These are phyloP conservation scores for Drosophila lowei DNA, from an alignment of 1,140 invertebrate species.

Conservation along the genomic window DNA sequence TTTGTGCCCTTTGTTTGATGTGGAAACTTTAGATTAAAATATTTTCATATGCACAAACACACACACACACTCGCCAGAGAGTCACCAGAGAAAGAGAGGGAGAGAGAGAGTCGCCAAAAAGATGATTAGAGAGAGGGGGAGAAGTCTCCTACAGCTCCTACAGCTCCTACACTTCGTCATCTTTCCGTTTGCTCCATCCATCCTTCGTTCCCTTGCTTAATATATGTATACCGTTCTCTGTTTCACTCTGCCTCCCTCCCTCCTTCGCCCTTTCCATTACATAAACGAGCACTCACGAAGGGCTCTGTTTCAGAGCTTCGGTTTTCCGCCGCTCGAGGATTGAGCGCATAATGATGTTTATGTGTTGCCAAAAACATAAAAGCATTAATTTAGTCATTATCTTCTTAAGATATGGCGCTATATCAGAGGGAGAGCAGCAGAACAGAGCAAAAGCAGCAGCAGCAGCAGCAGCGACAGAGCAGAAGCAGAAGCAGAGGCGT, in stretches of 20 bases:
- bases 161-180: too few relatives aligned
- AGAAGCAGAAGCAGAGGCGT: background rate
- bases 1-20: conserved; percentile 67
- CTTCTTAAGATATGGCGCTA: conserved; percentile 79
- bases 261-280: background rate
- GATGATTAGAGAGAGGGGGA: too few relatives aligned
- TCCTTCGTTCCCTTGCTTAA: background rate
- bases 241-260: background rate
- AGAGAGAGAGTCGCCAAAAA: too few relatives aligned
- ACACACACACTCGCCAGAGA: conserved; percentile 5
- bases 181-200: background rate
- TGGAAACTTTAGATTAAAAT: conserved; percentile 81
- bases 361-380: conserved; percentile 83
- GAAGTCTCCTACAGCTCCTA: too few relatives aligned
- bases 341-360: conserved; percentile 83
- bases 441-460: conserved; percentile 4
- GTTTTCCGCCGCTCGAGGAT: conserved; percentile 52
- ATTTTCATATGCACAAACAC: conserved; percentile 64
- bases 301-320: too few relatives aligned
- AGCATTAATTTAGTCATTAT: conserved; percentile 84
- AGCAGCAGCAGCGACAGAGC: background rate
- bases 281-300: conserved; percentile 1
- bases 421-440: conserved; percentile 23
- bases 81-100: conserved; percentile 21
- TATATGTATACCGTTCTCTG: conserved; percentile 6